Evolutionary conservation across 2,888 invertebrate species (phyloP).

Genomic region (Brachyptera risi): DNA sequence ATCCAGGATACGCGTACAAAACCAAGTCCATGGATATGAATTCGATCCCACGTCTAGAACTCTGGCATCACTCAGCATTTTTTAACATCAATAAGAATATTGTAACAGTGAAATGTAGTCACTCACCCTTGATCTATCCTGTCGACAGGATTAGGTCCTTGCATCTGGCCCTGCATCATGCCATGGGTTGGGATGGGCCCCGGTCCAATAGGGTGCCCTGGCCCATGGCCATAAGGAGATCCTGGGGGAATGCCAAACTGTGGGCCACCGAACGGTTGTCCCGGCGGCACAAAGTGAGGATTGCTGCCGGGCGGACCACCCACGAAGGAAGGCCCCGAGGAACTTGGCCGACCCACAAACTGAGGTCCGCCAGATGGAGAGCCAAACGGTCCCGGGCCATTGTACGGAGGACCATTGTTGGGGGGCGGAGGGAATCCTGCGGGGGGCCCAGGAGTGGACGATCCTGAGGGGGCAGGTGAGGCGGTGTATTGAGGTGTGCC

Average conservation of each 20-base stretch:
- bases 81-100: too few species aligned
- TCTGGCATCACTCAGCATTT: too few species aligned
- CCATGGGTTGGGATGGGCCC: constrained; percentile 60
- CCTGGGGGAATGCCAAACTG: constrained; percentile 68
- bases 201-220: constrained; percentile 54
- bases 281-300: constrained; percentile 61
- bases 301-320: constrained; percentile 57
- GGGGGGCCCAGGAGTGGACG: constrained; percentile 72
- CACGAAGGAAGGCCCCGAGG: constrained; percentile 42
- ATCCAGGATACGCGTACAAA: too few species aligned
- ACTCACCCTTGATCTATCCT: constrained; percentile 73
- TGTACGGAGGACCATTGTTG: constrained; percentile 57
- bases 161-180: constrained; percentile 57
- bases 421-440: constrained; percentile 49
- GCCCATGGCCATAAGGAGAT: constrained; percentile 64
- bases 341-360: constrained; percentile 57
- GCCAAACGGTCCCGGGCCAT: constrained; percentile 66
- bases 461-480: constrained; percentile 77
- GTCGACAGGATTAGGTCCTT: constrained; percentile 74
- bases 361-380: constrained; percentile 65
- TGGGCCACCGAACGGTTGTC: constrained; percentile 58
- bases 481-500: constrained; percentile 81
- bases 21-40: too few species aligned
- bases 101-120: constrained; percentile 25
- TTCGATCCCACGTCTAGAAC: too few species aligned